phyloP scores from a whole-genome alignment of 2,113 vertebrate genomes.

The Aleadryas rufinucha region DNA sequence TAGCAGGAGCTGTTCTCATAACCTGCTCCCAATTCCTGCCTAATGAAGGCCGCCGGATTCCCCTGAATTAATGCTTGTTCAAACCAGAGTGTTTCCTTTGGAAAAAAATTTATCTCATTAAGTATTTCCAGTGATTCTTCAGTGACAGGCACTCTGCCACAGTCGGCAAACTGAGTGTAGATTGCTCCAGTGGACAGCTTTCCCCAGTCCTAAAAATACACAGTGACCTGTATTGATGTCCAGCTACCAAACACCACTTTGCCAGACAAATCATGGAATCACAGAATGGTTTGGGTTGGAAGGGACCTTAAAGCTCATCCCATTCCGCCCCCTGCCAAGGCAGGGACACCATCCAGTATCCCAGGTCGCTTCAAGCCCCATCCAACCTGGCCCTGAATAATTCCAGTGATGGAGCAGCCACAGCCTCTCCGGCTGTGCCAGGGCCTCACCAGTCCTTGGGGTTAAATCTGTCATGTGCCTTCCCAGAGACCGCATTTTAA shows the following conservation, averaged over 20 bases:
- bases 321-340: neutral
- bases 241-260: neutral
- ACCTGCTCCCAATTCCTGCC: conserved; percentile 3
- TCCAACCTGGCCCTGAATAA: neutral
- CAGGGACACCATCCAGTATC: neutral
- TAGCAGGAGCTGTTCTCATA: conserved; percentile 14
- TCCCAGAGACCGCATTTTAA: neutral
- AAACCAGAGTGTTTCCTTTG: neutral
- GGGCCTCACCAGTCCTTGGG: neutral
- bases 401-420: neutral
- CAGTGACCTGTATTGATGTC: neutral
- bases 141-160: neutral
- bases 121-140: neutral
- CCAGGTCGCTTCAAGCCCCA: neutral
- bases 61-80: neutral
- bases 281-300: neutral
- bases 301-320: neutral
- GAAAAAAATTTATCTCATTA: neutral
- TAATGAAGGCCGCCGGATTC: neutral
- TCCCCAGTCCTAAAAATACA: neutral
- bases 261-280: neutral
- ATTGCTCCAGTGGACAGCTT: neutral
- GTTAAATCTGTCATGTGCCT: neutral
- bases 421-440: neutral
- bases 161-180: fast-evolving